Evolutionary conservation across 2,797 vertebrate genomes (phyloP).

Genomic region (Antrozous pallidus): DNA sequence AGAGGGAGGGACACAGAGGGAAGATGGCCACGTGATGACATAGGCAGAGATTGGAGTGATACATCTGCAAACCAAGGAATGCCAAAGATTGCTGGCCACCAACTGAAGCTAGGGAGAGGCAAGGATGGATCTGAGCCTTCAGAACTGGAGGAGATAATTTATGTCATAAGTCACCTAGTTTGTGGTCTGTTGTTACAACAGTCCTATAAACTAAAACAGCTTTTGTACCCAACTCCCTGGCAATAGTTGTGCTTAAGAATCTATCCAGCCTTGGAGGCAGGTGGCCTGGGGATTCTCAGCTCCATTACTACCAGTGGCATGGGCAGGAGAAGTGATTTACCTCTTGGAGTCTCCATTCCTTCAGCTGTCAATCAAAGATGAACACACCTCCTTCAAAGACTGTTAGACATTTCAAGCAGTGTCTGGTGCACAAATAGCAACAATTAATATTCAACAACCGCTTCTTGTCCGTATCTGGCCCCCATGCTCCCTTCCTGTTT

Average conservation of each 20-base stretch:
- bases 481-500: not conserved
- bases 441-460: not conserved
- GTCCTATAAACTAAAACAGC: not conserved
- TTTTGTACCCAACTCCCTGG: not conserved
- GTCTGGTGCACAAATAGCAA: not conserved
- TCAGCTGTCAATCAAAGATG: not conserved
- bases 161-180: not conserved
- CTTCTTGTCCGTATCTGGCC: not conserved
- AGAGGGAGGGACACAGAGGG: not conserved
- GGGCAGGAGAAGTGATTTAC: no score
- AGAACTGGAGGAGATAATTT: not conserved
- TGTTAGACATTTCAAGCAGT: not conserved
- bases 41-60: not conserved
- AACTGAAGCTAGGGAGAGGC: not conserved
- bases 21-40: accelerated
- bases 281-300: not conserved
- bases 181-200: not conserved
- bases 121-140: not conserved
- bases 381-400: not conserved
- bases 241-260: not conserved
- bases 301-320: accelerated
- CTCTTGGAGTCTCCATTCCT: not conserved
- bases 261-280: not conserved
- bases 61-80: accelerated
- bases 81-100: not conserved